phyloP scores from a whole-genome alignment of 2,888 invertebrate species.

The Synanthedon vespiformis region DNA sequence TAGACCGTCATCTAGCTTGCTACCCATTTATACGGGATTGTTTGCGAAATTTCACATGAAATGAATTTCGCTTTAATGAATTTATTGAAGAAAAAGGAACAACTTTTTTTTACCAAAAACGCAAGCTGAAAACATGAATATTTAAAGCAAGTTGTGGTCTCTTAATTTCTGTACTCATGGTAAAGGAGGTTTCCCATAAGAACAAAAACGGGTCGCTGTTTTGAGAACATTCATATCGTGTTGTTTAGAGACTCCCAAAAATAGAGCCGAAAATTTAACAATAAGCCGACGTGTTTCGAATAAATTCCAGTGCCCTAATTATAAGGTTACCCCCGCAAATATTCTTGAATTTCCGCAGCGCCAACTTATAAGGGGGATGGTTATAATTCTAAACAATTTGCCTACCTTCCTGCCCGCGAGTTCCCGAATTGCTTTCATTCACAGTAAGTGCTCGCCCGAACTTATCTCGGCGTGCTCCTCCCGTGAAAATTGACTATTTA shows the following conservation, averaged over 20 bases:
- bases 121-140: too few relatives aligned
- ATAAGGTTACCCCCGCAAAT: conserved; percentile 7
- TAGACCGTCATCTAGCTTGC: too few relatives aligned
- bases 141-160: too few relatives aligned
- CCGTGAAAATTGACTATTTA: conserved; percentile 29
- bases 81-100: too few relatives aligned
- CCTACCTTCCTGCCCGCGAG: conserved; percentile 14
- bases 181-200: too few relatives aligned
- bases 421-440: conserved; percentile 28
- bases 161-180: too few relatives aligned
- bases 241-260: not conserved
- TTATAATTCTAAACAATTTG: conserved; percentile 31
- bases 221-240: not conserved
- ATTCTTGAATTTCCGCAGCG: conserved; percentile 6
- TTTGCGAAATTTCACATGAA: too few relatives aligned
- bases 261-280: not conserved
- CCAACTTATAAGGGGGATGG: conserved; percentile 11
- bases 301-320: conserved; percentile 8
- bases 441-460: conserved; percentile 22
- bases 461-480: conserved; percentile 27
- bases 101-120: too few relatives aligned
- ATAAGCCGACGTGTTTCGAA: conserved; percentile 4
- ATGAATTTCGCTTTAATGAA: too few relatives aligned
- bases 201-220: not conserved
- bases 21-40: too few relatives aligned